Evolutionary conservation across 1,140 invertebrate species (phyloP), one percentile per base, ranked within the genome.

Genomic region (Notospermus geniculatus): DNA sequence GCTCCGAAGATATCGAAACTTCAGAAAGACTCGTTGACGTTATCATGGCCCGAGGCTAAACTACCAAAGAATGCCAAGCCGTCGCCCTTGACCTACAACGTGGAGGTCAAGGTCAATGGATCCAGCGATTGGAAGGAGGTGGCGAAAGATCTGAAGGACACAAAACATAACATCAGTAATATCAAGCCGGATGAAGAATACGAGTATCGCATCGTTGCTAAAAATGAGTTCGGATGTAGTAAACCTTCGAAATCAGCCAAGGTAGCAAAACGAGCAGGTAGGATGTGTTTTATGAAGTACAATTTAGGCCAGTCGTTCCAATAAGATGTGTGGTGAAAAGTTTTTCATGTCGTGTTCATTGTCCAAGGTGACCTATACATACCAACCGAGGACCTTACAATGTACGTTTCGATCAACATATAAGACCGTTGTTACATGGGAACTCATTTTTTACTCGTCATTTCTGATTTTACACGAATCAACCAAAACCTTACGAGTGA

Each of bases 61-160:
- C n/a, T 50, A n/a, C 46, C 46, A 50, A 23, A 19, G 32, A n/a
- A 32, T 11, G 32, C 56, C 32, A 27, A 27, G 39, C 25, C 15
- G 15, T 19, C 32, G 28, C 71, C 71, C 43, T 25, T 72, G 13
- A 68, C 54, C n/a, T 78, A 78, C 61, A 70, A 68, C 39, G 65
- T 78, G 54, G 76, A 78, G 54, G 66, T 70, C 39, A 62, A 69
- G 28, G 75, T 75, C 28, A 68, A 69, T 22, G 69, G 69, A 30
- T 53, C 64, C 23, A 69, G 60, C 41, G 66, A 71, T 39, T 81
- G 78, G 77, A 56, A 67, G n/a, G 68, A 69, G 45, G 56, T 79
- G n/a, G 76, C 72, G 1, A 54, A 62, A 1, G 70, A 73, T 52
- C 60, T 80, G 11, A 69, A 59, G 45, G 62, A 63, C 55, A 58